Percentiles rank a stretch among this genome's conserved stretches.
phyloP scores from a whole-genome alignment of 2,797 vertebrate species.

The Sebastiscus tertius region DNA sequence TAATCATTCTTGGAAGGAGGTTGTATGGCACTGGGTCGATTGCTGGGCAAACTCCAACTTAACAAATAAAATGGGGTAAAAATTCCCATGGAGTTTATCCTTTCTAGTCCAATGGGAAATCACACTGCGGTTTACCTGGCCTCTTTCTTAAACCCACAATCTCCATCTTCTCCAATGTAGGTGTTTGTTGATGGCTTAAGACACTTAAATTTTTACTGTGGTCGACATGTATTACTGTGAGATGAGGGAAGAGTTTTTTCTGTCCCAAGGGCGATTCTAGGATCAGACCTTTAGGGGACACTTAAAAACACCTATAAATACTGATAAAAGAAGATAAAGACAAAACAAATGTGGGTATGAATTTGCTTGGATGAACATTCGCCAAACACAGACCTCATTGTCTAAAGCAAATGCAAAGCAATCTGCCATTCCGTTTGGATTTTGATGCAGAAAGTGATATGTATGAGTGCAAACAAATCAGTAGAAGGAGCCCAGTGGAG shows the following conservation, averaged over 20 bases:
- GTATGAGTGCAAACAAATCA: neutral
- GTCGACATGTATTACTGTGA: slow-evolving; percentile 5
- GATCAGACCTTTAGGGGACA: no score
- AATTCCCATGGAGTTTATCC: slow-evolving; percentile 56
- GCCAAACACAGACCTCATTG: neutral
- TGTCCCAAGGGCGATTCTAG: no score
- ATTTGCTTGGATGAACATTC: neutral
- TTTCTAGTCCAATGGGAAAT: slow-evolving; percentile 44
- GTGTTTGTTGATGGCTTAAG: neutral
- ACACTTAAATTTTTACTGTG: neutral
- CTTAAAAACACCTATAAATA: neutral
- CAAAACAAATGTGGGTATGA: neutral
- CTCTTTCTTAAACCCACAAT: slow-evolving; percentile 39
- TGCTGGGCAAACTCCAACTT: slow-evolving; percentile 47
- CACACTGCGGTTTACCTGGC: slow-evolving; percentile 41
- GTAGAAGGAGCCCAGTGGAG: neutral
- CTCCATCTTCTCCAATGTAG: slow-evolving; percentile 3
- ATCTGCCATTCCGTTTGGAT: neutral
- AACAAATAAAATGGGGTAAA: slow-evolving; percentile 27
- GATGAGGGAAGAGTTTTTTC: neutral
- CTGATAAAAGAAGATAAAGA: neutral
- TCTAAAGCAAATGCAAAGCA: neutral
- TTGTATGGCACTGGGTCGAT: slow-evolving; percentile 46
- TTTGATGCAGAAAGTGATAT: neutral
- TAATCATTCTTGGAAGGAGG: slow-evolving; percentile 59